Evolutionary conservation across 2,113 vertebrate genomes (phyloP).

Genomic region (Scomber colias): DNA sequence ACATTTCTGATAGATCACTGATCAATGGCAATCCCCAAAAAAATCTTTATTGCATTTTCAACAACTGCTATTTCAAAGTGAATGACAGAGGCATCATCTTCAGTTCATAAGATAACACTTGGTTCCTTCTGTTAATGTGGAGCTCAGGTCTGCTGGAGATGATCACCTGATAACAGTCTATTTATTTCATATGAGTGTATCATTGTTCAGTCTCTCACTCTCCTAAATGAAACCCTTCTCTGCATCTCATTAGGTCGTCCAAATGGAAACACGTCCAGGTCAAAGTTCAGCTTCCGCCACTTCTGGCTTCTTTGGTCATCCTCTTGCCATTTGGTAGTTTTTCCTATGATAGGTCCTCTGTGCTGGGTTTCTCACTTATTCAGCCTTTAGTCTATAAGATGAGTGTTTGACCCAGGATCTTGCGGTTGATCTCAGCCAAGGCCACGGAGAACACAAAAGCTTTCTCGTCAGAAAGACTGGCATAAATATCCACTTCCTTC

Average conservation of each 20-base stretch:
- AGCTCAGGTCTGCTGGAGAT: too few relatives aligned
- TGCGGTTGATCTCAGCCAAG: slow-evolving; percentile 99
- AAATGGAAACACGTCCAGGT: slow-evolving; percentile 25
- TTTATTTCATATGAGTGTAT: too few relatives aligned
- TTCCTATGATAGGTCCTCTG: neutral
- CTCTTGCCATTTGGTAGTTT: slow-evolving; percentile 42
- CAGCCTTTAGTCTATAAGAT: slow-evolving; percentile 82
- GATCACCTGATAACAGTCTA: too few relatives aligned
- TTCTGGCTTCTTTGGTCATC: slow-evolving; percentile 51
- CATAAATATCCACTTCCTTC: slow-evolving; percentile 98
- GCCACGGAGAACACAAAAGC: slow-evolving; percentile 99
- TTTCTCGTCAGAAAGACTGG: slow-evolving; percentile 97
- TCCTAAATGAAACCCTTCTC: neutral
- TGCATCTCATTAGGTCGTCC: neutral
- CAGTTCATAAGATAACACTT: too few relatives aligned
- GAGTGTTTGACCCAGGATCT: slow-evolving; percentile 98
- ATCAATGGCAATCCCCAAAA: too few relatives aligned
- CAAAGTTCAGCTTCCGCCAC: slow-evolving; percentile 26
- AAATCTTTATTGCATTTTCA: too few relatives aligned
- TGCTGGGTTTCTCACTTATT: neutral
- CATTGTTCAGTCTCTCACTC: neutral
- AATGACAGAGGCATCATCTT: too few relatives aligned
- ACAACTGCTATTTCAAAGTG: too few relatives aligned
- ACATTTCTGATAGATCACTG: too few relatives aligned
- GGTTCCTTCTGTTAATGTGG: too few relatives aligned